Evolutionary conservation across 2,888 invertebrate species (phyloP).

Genomic region (Eupithecia abbreviata): DNA sequence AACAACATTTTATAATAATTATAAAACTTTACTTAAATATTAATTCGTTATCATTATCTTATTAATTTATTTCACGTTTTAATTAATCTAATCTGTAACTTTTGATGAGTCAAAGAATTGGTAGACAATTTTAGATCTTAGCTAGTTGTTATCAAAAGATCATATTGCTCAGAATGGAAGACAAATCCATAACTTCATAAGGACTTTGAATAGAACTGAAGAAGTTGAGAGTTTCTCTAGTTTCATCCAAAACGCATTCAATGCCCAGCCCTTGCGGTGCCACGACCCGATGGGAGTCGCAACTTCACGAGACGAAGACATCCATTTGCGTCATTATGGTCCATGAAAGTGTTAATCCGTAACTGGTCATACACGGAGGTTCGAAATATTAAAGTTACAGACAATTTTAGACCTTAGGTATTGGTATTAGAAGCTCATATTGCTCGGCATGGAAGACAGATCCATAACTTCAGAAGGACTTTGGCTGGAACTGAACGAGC

Average conservation of each 20-base stretch:
- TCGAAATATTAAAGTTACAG: background rate
- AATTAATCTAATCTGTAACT: background rate
- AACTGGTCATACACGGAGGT: background rate
- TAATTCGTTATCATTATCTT: background rate
- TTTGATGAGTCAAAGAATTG: background rate
- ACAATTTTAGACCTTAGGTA: background rate
- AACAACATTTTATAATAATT: background rate
- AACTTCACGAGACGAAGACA: too few relatives aligned
- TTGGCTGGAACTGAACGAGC: constrained; percentile 90
- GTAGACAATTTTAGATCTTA: background rate
- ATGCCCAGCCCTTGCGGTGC: too few relatives aligned
- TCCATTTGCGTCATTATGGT: too few relatives aligned
- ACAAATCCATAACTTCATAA: constrained; percentile 72
- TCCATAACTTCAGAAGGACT: constrained; percentile 84
- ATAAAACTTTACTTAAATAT: background rate
- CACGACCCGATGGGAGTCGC: too few relatives aligned
- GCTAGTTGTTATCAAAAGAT: constrained; percentile 22
- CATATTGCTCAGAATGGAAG: constrained; percentile 74
- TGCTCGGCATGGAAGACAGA: constrained; percentile 71
- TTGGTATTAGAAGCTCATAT: constrained; percentile 53
- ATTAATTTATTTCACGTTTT: background rate
- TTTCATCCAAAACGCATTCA: constrained; percentile 81
- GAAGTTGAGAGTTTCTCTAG: constrained; percentile 89
- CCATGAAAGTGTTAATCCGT: constrained; percentile 47
- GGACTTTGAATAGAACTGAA: constrained; percentile 90